A percentile compares a stretch with the other conserved stretches of the same genome.
Conservation (phyloP, 2,888 invertebrate species). For the Drosophila anceps region DNA sequence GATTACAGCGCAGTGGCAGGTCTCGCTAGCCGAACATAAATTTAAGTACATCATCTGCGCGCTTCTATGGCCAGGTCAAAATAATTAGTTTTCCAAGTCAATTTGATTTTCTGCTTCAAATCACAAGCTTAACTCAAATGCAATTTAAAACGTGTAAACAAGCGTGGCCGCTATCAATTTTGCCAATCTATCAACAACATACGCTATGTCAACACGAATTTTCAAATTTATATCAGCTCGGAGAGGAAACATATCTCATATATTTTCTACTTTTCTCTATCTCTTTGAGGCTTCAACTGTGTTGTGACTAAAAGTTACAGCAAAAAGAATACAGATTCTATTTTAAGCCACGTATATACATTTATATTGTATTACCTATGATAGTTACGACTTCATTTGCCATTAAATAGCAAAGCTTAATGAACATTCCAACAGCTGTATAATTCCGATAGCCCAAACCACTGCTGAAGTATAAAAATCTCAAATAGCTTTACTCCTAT, state of each 20-base stretch:
- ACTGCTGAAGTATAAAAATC: no score
- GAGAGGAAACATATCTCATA: neutral
- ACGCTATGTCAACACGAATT: neutral
- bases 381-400: no score
- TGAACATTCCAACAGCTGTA: no score
- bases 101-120: slow-evolving; percentile 8
- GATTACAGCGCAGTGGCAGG: neutral
- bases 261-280: no score
- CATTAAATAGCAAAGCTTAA: no score
- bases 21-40: neutral
- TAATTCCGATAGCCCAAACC: no score
- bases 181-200: slow-evolving; percentile 2
- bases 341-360: no score
- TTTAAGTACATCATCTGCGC: neutral
- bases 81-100: slow-evolving; percentile 14
- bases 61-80: neutral
- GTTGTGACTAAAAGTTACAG: no score
- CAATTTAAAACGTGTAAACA: slow-evolving; percentile 17
- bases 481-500: no score
- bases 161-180: neutral
- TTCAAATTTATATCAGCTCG: neutral
- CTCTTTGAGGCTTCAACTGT: no score
- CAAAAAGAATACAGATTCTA: no score
- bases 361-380: no score
- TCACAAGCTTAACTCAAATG: slow-evolving; percentile 4